Base-by-base conservation (phyloP, 2,888 invertebrate genomes). In the Lepidochitona cinerea region DNA sequence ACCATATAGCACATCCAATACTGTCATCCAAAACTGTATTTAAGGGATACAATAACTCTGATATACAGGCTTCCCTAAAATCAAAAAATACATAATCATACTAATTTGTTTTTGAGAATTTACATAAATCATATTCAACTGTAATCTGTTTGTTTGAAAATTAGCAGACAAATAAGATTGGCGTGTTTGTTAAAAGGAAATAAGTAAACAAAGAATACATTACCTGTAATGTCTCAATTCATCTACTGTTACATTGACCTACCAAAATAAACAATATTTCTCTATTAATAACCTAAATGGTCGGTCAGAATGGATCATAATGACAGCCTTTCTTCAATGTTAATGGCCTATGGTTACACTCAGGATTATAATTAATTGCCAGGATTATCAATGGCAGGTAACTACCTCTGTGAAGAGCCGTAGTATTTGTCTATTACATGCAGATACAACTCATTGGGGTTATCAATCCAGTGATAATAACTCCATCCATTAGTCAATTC, bases 1-100 rank as follows among this genome's bases (percentile, higher is more conserved):
- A 99, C 98, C 98, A 99, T 65, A 92, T 81, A n/a, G 92, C 98
- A 89, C 91, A 96, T 0, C 98, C 99, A 69, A 99, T 93, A 87
- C 97, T 97, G 90, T 99, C 99, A 92, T 99, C 99, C 67, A 99
- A 91, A 74, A 99, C 94, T 0, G 97, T 96, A 81, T 93, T 92
- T 71, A 95, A 92, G 0, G 99, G 99, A 90, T 94, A 94, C 64
- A 98, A 94, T 75, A 98, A 92, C 90, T 96, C 66, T 36, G 66
- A 66, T 18, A 66, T 37, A 23, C 37, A 18, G 23, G 18, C 37
- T 18, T 66, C 14, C 23, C 85, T 87, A 79, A 14, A 86, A 72
- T n/a, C n/a, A n/a, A n/a, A n/a, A n/a, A 75, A 69, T 41, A 74
- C 68, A 29, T 79, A 74, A 68, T 71, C 73, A 68, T 70, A 41